Evolutionary conservation across 2,888 invertebrate genomes (phyloP), one percentile per base, ranked within the genome.

Genomic region (Lordiphosa fenestrarum): DNA sequence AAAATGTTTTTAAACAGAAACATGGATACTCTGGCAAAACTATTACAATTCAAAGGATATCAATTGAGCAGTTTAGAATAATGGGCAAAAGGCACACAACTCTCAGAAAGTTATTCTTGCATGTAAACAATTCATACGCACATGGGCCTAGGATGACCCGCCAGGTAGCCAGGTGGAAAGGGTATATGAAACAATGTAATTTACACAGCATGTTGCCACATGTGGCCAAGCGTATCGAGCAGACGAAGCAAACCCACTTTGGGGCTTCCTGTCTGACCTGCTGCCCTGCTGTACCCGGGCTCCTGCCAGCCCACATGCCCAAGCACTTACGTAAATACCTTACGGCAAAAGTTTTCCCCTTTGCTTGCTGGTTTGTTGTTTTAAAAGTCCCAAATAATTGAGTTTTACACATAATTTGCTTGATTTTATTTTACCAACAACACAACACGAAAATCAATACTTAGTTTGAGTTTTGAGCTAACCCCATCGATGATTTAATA

Each of bases 371-470:
- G 49, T 58, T 60, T 69, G 62, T 53, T 62, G 66, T 76, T 66
- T 61, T 67, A 58, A 66, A 76, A 76, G 77, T 52, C 57, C 66
- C 66, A 58, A 73, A 81, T 77, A 77, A 77, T 77, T 77, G 69
- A 81, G 71, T 77, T 77, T 71, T 47, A 56, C 46, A 60, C 63
- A 76, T 58, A 69, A 69, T 69, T 67, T 67, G 61, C 66, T 61
- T 67, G 38, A 67, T 68, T 61, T 66, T 55, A 54, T 57, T 66
- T 44, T 64, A 50, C 7, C 7, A 4, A 4, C 19, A 21, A 33
- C 15, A 33, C 15, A 44, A 15, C 15, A 44, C 4, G 9, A 23
- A 30, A 44, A 44, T 44, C 44, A 44, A 44, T 44, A 19, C 19
- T 19, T 4, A 44, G 30, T 30, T 9, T 30, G 3, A 30, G 10